These are phyloP conservation scores for Elysia crispata DNA, from an alignment of 2,888 invertebrate species.

Conservation along the genomic window DNA sequence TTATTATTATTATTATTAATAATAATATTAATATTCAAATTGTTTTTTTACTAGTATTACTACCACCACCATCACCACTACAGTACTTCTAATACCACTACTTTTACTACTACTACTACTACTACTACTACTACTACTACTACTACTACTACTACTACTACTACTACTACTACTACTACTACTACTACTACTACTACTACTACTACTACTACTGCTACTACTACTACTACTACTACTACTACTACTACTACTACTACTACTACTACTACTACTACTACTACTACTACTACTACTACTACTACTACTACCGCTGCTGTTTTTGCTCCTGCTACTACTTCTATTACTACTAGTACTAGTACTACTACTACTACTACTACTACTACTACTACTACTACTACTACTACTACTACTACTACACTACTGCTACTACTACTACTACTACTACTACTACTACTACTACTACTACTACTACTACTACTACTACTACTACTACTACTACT, in stretches of 20 bases:
- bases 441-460: not conserved
- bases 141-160: slow-evolving; percentile 21
- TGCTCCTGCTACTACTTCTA: no score
- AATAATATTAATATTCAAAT: no score
- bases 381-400: slow-evolving; percentile 40
- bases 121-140: slow-evolving; percentile 2
- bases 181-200: slow-evolving; percentile 26
- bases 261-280: slow-evolving; percentile 26
- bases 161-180: slow-evolving; percentile 24
- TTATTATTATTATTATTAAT: no score
- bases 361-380: slow-evolving; percentile 34
- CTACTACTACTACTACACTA: slow-evolving; percentile 29
- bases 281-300: slow-evolving; percentile 26
- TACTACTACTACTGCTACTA: slow-evolving; percentile 5
- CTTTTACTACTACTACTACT: not conserved
- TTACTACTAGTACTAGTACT: slow-evolving; percentile 37
- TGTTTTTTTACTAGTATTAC: no score
- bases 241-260: slow-evolving; percentile 26
- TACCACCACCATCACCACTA: not conserved
- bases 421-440: slow-evolving; percentile 15
- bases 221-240: slow-evolving; percentile 7
- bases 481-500: not conserved
- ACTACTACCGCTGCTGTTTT: no score
- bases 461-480: not conserved
- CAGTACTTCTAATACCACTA: not conserved